Evolutionary conservation across 2,113 vertebrate species (phyloP).

Genomic region (Nothoprocta perdicaria): DNA sequence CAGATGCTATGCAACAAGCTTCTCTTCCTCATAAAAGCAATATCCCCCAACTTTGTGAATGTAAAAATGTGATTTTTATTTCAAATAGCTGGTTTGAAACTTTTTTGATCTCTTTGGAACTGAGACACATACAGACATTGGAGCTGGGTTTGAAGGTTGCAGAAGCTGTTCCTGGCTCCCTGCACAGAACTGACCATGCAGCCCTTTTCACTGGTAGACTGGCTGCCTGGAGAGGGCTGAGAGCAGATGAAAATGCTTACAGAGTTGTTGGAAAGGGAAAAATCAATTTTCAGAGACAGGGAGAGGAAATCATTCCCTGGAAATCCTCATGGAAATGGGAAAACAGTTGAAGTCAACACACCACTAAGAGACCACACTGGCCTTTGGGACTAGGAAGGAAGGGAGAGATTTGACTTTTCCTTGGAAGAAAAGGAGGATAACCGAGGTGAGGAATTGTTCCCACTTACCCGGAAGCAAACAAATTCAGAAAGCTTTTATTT

Average conservation of each 20-base stretch:
- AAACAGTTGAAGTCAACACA: neutral
- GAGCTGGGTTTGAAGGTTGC: neutral
- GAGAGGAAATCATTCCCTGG: neutral
- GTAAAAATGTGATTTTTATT: neutral
- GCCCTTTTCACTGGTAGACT: neutral
- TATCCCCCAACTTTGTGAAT: neutral
- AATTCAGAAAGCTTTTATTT: neutral
- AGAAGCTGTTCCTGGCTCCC: neutral
- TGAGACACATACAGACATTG: fast-evolving
- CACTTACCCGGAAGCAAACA: neutral
- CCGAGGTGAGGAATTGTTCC: neutral
- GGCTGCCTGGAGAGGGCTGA: too few relatives aligned
- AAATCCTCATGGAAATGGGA: neutral
- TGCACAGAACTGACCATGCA: neutral
- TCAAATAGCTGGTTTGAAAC: neutral
- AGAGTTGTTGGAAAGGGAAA: neutral
- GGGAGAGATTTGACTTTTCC: neutral
- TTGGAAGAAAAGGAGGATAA: neutral
- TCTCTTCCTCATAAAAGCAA: neutral
- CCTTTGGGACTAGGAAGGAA: neutral
- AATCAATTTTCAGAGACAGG: neutral
- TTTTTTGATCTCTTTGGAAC: neutral
- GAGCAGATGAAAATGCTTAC: neutral
- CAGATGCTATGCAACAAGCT: neutral
- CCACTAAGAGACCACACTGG: neutral